Evolutionary conservation across 2,113 vertebrate species (phyloP).

Genomic region (Platanista minor): DNA sequence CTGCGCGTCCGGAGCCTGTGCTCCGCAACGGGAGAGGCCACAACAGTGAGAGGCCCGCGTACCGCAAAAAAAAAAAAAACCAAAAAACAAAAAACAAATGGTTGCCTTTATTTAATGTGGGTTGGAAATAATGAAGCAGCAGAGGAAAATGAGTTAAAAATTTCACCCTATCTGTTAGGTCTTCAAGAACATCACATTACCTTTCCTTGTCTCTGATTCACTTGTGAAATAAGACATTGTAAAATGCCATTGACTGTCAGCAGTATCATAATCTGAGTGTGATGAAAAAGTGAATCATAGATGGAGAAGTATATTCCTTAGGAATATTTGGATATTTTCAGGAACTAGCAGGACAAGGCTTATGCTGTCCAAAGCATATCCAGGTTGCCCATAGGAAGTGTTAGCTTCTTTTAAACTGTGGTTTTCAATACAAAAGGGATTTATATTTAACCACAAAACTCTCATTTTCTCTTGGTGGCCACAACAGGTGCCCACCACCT

Average conservation of each 20-base stretch:
- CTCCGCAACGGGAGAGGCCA: no score
- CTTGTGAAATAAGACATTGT: slow-evolving; percentile 23
- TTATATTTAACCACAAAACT: not conserved
- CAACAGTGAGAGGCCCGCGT: no score
- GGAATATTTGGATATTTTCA: not conserved
- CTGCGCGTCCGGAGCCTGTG: no score
- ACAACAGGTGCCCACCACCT: accelerated
- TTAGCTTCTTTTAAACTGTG: not conserved
- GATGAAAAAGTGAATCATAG: not conserved
- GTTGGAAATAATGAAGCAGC: not conserved
- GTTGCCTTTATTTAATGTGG: not conserved
- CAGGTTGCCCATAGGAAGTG: not conserved
- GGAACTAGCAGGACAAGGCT: not conserved
- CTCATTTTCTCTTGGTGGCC: not conserved
- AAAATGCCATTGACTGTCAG: not conserved
- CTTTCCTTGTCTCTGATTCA: not conserved
- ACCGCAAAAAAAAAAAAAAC: no score
- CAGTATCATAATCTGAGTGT: not conserved
- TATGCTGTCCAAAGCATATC: not conserved
- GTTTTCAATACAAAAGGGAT: not conserved
- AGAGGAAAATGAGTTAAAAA: not conserved
- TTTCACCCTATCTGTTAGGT: not conserved
- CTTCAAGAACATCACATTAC: not conserved
- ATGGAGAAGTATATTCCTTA: not conserved
- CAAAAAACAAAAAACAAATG: slow-evolving; percentile 6